These are phyloP conservation scores for Sternarchorhynchus goeldii DNA, from an alignment of 2,797 vertebrate genomes.

Conservation along the genomic window DNA sequence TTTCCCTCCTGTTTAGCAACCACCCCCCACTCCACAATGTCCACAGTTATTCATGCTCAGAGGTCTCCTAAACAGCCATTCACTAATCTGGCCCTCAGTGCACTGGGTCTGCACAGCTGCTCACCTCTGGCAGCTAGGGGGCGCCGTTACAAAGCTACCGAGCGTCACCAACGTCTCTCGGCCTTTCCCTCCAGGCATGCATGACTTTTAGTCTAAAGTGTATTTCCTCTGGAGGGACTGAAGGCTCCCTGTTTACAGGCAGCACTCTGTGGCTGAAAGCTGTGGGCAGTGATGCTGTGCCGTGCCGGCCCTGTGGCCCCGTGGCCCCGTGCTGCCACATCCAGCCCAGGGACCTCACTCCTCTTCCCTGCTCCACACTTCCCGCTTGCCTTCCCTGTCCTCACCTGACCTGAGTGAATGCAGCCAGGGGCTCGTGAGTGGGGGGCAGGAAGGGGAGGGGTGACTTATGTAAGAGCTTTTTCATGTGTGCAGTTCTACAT, in stretches of 20 bases:
- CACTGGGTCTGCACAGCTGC: slow-evolving; percentile 1
- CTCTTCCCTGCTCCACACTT: slow-evolving; percentile 22
- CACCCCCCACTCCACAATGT: not conserved
- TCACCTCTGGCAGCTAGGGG: slow-evolving; percentile 19
- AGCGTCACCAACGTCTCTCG: not conserved
- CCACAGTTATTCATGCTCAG: slow-evolving; percentile 26
- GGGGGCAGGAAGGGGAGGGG: slow-evolving; percentile 43
- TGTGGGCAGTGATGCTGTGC: not conserved
- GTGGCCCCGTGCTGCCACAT: slow-evolving; percentile 27
- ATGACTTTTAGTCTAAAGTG: not conserved
- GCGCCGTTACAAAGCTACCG: slow-evolving; percentile 22
- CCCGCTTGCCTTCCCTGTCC: slow-evolving; percentile 57
- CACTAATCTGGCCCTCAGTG: slow-evolving; percentile 12
- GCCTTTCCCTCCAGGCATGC: too few species aligned
- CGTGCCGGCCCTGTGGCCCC: too few species aligned
- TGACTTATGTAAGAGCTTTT: slow-evolving; percentile 70
- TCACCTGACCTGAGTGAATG: slow-evolving; percentile 71
- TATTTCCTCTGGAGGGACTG: not conserved
- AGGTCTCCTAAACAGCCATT: slow-evolving; percentile 39
- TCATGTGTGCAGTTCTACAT: slow-evolving; percentile 61
- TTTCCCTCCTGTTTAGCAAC: slow-evolving; percentile 23
- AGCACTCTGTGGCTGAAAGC: not conserved
- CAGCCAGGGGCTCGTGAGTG: slow-evolving; percentile 59
- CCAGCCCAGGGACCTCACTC: slow-evolving; percentile 38
- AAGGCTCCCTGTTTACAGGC: not conserved